Evolutionary conservation across 2,888 invertebrate species (phyloP), one percentile per base, ranked within the genome.

Genomic region (Stenodera caucasica): DNA sequence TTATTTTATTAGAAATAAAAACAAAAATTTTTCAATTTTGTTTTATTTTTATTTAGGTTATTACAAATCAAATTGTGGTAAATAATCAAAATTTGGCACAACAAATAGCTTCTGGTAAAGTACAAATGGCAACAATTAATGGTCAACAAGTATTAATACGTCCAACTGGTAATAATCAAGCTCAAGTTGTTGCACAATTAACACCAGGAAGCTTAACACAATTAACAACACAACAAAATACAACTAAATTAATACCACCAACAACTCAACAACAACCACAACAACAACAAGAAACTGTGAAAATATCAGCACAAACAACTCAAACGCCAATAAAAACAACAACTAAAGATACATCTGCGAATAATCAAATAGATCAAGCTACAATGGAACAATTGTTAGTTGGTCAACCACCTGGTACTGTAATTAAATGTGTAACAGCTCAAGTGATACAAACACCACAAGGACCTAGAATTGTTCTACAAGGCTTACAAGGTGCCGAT

Each of bases 381-480:
- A 86, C 89, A 37, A 91, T 92, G 75, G 90, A 90, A 69, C 87
- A 88, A 9, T 81, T 93, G 1, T 78, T 93, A 18, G 87, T 86
- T 29, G 91, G 90, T 2, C 92, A 93, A 77, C 93, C 93, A 4
- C 90, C 92, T 0, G 93, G 93, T 55, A 93, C 93, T 0, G 86
- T 92, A 1, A 91, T 94, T 61, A 93, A 92, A 78, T 91, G 92
- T 70, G 92, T 93, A 7, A 93, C 92, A 0, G 93, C 92, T 0
- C 92, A 93, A 81, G 91, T 93, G 8, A 90, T 93, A 77, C 92
- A 92, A 79, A 92, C 93, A 0, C 88, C 87, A 59, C 90, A 90
- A 71, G 93, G 94, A 0, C 93, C 94, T 3, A 86, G 92, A 70
- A 94, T 94, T 69, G 91, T 94, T 11, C 80, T 94, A 56, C 93